These are phyloP conservation scores for Drosophila differens DNA, from an alignment of 2,888 invertebrate species.

Conservation along the genomic window DNA sequence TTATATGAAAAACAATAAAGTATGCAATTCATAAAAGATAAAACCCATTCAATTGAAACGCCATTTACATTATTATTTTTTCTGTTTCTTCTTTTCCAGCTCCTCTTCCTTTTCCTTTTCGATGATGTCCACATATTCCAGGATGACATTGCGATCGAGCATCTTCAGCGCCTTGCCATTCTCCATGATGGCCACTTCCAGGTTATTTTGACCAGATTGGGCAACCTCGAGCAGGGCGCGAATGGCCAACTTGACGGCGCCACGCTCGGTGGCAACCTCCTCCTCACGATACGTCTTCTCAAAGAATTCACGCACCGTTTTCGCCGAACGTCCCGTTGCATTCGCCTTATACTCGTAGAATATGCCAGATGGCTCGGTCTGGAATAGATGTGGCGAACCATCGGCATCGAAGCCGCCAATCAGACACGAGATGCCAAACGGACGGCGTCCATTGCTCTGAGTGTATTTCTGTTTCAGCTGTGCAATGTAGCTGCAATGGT, in stretches of 20 bases:
- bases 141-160: conserved; percentile 96
- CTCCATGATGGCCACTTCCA: conserved; percentile 99
- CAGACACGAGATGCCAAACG: conserved; percentile 99
- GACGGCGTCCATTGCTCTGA: conserved; percentile 99
- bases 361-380: conserved; percentile 99
- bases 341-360: conserved; percentile 99
- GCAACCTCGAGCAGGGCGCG: conserved; percentile 98
- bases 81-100: conserved; percentile 98
- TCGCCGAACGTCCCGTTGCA: conserved; percentile 98
- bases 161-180: conserved; percentile 91
- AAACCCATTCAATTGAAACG: background rate
- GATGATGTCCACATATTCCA: conserved; percentile 96
- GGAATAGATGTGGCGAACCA: conserved; percentile 97
- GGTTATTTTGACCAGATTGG: conserved; percentile 98
- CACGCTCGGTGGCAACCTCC: conserved; percentile 92
- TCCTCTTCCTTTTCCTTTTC: conserved; percentile 99
- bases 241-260: conserved; percentile 97
- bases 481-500: conserved; percentile 87
- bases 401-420: conserved; percentile 99
- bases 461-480: conserved; percentile 98
- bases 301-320: conserved; percentile 98
- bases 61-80: conserved; percentile 78
- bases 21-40: conserved; percentile 19
- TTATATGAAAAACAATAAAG: conserved; percentile 45
- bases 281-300: conserved; percentile 98